Evolutionary conservation across 2,113 vertebrate genomes (phyloP).

Genomic region (Limanda limanda): DNA sequence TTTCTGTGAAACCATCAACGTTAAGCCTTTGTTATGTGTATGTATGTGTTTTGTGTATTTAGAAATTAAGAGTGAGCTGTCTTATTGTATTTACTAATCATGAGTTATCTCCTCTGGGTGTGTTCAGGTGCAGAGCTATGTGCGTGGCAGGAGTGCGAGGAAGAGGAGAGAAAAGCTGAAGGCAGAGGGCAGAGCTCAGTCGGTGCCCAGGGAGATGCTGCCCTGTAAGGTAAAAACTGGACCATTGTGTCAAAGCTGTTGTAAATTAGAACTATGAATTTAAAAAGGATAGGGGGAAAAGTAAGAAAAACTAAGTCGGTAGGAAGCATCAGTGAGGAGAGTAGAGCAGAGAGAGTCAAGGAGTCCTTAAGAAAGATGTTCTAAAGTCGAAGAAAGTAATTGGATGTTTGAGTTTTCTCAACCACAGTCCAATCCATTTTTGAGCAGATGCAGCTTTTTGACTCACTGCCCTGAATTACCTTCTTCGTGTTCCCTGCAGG

Average conservation of each 20-base stretch:
- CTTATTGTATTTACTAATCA: neutral
- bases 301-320: neutral
- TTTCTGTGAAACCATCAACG: neutral
- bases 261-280: neutral
- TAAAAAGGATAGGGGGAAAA: neutral
- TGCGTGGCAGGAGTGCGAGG: conserved; percentile 92
- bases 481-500: conserved; percentile 75
- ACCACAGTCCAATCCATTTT: neutral
- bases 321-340: no score
- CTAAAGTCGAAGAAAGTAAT: no score
- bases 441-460: no score
- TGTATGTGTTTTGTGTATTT: neutral
- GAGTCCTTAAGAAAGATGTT: no score
- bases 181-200: conserved; percentile 94
- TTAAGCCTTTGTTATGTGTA: neutral
- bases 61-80: neutral
- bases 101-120: neutral
- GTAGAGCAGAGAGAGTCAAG: no score
- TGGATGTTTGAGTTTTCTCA: no score
- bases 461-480: neutral
- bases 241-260: neutral
- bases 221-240: conserved; percentile 74
- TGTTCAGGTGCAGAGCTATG: conserved; percentile 89
- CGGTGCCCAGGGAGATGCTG: conserved; percentile 92
- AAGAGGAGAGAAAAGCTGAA: conserved; percentile 95